Percentiles rank a stretch among this genome's conserved stretches.
Conservation (phyloP, 2,888 invertebrate genomes). For the Acronicta leporina region DNA sequence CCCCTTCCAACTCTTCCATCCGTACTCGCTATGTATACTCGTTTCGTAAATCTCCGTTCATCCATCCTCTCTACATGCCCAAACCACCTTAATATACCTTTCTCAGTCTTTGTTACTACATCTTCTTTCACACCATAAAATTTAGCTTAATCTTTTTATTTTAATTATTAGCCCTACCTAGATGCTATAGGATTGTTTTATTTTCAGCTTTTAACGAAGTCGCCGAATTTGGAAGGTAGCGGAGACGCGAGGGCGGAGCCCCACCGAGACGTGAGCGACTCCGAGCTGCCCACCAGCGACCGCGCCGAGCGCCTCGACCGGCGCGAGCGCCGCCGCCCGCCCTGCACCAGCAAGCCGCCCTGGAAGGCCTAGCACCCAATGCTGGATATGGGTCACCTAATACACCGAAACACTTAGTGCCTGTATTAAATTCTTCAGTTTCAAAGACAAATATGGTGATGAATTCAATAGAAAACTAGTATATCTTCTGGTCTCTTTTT, state of each 20-base stretch:
- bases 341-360: slow-evolving; percentile 70
- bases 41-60: too few species aligned
- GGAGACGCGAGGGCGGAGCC: slow-evolving; percentile 48
- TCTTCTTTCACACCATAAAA: too few species aligned
- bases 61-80: too few species aligned
- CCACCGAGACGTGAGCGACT: slow-evolving; percentile 56
- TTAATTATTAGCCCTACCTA: too few species aligned
- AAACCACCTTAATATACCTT: too few species aligned
- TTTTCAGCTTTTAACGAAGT: slow-evolving; percentile 86
- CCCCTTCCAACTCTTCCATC: too few species aligned
- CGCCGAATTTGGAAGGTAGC: slow-evolving; percentile 71
- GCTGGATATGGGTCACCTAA: neutral
- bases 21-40: too few species aligned
- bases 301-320: slow-evolving; percentile 49
- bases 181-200: neutral
- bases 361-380: slow-evolving; percentile 74
- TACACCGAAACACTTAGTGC: neutral
- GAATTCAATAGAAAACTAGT: neutral
- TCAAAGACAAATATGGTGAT: neutral
- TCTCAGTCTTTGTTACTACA: too few species aligned
- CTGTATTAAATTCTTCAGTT: neutral
- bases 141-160: too few species aligned
- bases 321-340: slow-evolving; percentile 23
- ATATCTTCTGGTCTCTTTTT: too few species aligned
- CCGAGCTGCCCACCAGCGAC: slow-evolving; percentile 80